These are phyloP conservation scores for Eulithis testata DNA, from an alignment of 2,888 invertebrate genomes.

Conservation along the genomic window DNA sequence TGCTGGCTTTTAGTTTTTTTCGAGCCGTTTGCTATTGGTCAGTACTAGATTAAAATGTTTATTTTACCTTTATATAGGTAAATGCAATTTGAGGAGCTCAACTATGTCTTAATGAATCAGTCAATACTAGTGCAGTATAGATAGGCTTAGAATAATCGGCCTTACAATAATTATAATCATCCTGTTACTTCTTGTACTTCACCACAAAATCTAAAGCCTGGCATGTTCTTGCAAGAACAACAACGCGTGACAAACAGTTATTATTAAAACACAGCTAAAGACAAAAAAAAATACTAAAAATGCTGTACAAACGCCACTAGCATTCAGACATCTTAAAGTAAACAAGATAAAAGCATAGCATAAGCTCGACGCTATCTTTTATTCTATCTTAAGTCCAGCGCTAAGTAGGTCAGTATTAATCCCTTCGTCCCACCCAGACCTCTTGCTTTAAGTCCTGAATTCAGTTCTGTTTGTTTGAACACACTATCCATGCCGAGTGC, in stretches of 20 bases:
- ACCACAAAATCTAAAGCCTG: too few relatives aligned
- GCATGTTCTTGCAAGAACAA: too few relatives aligned
- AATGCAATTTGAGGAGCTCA: too few relatives aligned
- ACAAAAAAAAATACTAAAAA: not conserved
- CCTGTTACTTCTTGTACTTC: too few relatives aligned
- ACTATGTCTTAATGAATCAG: too few relatives aligned
- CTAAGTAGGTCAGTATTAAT: constrained; percentile 25
- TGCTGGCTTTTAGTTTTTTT: constrained; percentile 13
- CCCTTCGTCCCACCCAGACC: constrained; percentile 20
- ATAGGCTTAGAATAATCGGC: too few relatives aligned
- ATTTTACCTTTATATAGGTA: too few relatives aligned
- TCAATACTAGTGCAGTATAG: too few relatives aligned
- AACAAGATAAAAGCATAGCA: constrained; percentile 15
- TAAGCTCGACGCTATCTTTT: constrained; percentile 15
- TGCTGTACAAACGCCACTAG: not conserved
- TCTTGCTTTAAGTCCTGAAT: constrained; percentile 8
- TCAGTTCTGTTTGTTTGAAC: constrained; percentile 16
- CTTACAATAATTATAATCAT: too few relatives aligned
- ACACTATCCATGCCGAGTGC: not conserved
- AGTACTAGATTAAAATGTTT: not conserved
- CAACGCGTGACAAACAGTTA: too few relatives aligned
- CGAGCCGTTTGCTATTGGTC: not conserved
- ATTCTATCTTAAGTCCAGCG: constrained; percentile 20
- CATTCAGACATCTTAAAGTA: constrained; percentile 10
- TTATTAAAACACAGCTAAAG: too few relatives aligned